Evolutionary conservation across 2,888 invertebrate genomes (phyloP).

Genomic region (Cremastinae sp.): DNA sequence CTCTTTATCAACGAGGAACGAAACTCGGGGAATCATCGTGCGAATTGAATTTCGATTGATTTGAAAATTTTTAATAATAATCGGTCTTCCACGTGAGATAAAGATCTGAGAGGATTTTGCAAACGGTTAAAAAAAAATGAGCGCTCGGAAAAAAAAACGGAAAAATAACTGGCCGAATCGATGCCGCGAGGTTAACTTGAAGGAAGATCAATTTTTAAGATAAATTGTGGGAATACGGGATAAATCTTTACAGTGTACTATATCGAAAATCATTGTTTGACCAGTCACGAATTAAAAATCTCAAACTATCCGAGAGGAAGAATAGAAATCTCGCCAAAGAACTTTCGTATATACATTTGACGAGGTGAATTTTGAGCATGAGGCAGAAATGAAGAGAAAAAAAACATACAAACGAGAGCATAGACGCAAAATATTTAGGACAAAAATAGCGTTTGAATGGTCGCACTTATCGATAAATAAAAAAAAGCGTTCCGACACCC

Average conservation of each 20-base stretch:
- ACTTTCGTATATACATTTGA: slow-evolving; percentile 26
- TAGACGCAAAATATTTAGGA: slow-evolving; percentile 58
- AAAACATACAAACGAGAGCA: slow-evolving; percentile 39
- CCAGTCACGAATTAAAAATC: slow-evolving; percentile 6
- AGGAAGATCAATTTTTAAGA: not conserved
- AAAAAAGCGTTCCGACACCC: slow-evolving; percentile 36
- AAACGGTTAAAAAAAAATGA: slow-evolving; percentile 11
- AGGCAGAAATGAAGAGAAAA: slow-evolving; percentile 23
- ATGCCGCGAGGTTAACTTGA: not conserved
- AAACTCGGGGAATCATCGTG: slow-evolving; percentile 13
- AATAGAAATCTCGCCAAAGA: slow-evolving; percentile 17
- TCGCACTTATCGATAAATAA: slow-evolving; percentile 59
- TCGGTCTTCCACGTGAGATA: slow-evolving; percentile 47
- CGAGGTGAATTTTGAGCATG: slow-evolving; percentile 19
- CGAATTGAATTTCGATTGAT: slow-evolving; percentile 27
- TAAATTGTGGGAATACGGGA: not conserved
- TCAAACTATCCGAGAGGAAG: slow-evolving; percentile 11
- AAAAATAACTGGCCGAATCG: not conserved
- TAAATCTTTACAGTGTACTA: not conserved
- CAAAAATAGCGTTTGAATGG: slow-evolving; percentile 60
- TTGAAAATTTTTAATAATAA: slow-evolving; percentile 42
- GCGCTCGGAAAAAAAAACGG: not conserved
- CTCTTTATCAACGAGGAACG: slow-evolving; percentile 31
- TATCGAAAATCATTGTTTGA: not conserved
- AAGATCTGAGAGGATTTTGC: slow-evolving; percentile 18